Evolutionary conservation across 2,797 vertebrate genomes (phyloP).

Genomic region (Echeneis naucrates): DNA sequence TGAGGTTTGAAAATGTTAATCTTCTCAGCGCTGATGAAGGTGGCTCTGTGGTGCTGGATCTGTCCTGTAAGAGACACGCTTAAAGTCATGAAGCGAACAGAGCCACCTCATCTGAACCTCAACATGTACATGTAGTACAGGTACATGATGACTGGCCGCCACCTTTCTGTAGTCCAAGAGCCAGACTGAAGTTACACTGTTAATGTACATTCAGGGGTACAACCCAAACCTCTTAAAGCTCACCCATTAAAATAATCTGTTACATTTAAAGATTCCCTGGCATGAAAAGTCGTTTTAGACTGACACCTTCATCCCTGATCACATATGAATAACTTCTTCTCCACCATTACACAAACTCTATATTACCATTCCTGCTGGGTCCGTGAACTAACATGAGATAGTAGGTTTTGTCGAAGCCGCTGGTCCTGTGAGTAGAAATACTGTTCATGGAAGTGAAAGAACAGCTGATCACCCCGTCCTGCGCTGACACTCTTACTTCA

Average conservation of each 20-base stretch:
- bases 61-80: constrained; percentile 61
- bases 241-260: background rate
- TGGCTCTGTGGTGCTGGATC: constrained; percentile 69
- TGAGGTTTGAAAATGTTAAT: constrained; percentile 50
- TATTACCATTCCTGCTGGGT: constrained; percentile 73
- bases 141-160: too few relatives aligned
- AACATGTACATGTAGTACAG: too few relatives aligned
- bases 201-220: too few relatives aligned
- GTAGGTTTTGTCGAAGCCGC: constrained; percentile 51
- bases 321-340: background rate
- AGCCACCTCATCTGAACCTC: too few relatives aligned
- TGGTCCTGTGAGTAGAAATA: constrained; percentile 71
- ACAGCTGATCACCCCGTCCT: constrained; percentile 79
- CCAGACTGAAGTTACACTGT: too few relatives aligned
- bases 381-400: constrained; percentile 82
- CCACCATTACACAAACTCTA: background rate
- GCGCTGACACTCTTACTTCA: constrained; percentile 53
- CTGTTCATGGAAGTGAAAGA: constrained; percentile 81
- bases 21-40: constrained; percentile 55
- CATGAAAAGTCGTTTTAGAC: background rate
- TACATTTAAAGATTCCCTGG: background rate
- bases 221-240: background rate
- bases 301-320: background rate
- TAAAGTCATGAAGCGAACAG: too few relatives aligned
- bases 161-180: too few relatives aligned